phyloP scores from a whole-genome alignment of 2,888 invertebrate genomes.

The Epistrophe grossulariae region DNA sequence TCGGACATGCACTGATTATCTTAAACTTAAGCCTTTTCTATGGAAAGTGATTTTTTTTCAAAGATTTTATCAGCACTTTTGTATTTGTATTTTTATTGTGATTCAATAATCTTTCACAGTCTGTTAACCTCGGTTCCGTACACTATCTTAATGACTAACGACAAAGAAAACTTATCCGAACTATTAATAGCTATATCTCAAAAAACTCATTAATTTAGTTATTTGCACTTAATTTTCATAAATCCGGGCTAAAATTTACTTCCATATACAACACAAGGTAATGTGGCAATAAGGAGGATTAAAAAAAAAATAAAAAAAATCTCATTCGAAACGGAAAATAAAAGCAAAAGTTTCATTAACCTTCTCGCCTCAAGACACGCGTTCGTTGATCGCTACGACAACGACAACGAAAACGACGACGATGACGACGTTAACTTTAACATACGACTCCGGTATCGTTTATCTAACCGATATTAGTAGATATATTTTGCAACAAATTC shows the following conservation, averaged over 20 bases:
- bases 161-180: background rate
- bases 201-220: conserved; percentile 5
- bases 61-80: conserved; percentile 1
- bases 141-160: background rate
- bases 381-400: conserved; percentile 65
- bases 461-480: conserved; percentile 64
- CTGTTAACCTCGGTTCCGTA: conserved; percentile 2
- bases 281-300: conserved; percentile 23
- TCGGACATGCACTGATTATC: background rate
- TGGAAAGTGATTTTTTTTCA: conserved; percentile 14
- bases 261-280: background rate
- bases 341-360: conserved; percentile 75
- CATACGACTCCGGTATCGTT: conserved; percentile 62
- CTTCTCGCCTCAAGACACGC: conserved; percentile 55
- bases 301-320: conserved; percentile 37
- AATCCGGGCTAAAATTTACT: conserved; percentile 23
- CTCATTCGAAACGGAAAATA: conserved; percentile 59
- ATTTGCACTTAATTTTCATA: conserved; percentile 11
- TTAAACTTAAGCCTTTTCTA: background rate
- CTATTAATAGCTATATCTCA: background rate
- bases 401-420: background rate
- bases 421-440: background rate
- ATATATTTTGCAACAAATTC: conserved; percentile 63
- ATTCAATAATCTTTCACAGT: conserved; percentile 5
- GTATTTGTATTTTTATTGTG: background rate